phyloP scores from a whole-genome alignment of 2,113 vertebrate species.

The Prietella phreatophila region DNA sequence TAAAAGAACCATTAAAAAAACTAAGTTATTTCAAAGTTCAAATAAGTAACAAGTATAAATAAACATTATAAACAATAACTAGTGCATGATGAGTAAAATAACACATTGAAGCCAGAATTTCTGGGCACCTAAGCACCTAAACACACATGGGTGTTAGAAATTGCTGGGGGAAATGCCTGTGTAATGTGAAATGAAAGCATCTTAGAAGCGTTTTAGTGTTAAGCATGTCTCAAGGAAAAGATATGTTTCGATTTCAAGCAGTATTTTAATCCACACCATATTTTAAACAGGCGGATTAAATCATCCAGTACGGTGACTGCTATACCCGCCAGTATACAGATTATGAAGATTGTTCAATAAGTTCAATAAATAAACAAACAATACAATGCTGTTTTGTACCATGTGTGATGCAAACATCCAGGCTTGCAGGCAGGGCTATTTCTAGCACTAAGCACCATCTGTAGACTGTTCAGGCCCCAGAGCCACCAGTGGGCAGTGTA shows the following conservation, averaged over 20 bases:
- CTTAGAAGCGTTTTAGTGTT: not conserved
- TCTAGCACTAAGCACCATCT: not conserved
- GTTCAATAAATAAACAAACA: not conserved
- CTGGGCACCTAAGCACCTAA: not conserved
- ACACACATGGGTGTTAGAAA: not conserved
- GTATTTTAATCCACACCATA: not conserved
- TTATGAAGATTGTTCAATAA: not conserved
- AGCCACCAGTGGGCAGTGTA: not conserved
- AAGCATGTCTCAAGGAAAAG: not conserved
- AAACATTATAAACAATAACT: constrained; percentile 11
- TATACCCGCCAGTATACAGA: not conserved
- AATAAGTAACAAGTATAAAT: constrained; percentile 1
- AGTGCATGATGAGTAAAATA: not conserved
- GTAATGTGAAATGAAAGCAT: not conserved
- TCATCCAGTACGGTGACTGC: not conserved
- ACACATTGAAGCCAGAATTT: not conserved
- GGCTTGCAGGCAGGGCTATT: not conserved
- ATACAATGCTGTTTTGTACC: not conserved
- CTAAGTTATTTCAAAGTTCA: not conserved
- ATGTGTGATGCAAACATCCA: not conserved
- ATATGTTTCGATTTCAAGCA: not conserved
- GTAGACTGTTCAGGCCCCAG: not conserved
- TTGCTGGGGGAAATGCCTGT: not conserved
- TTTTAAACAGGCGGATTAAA: not conserved
- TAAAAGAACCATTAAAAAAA: not conserved